These are phyloP conservation scores for Nematolebias whitei DNA, from an alignment of 2,113 vertebrate genomes.

Conservation along the genomic window DNA sequence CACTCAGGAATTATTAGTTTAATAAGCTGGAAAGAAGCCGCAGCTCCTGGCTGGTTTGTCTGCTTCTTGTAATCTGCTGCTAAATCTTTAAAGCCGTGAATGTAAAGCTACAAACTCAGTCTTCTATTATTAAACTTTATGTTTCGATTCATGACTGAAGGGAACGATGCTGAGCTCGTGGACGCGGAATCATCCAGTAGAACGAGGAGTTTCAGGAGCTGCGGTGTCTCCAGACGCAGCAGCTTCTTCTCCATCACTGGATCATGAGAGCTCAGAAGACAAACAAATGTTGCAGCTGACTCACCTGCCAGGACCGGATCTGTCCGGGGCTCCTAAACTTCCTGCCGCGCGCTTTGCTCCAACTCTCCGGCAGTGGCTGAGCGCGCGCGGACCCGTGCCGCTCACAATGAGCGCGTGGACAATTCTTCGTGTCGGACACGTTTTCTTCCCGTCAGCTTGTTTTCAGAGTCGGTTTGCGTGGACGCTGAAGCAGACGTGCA, in stretches of 20 bases:
- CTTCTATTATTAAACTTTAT: conserved; percentile 28
- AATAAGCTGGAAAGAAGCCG: neutral
- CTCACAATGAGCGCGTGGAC: conserved; percentile 14
- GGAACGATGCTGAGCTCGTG: conserved; percentile 8
- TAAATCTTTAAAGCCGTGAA: neutral
- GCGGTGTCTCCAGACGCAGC: no score
- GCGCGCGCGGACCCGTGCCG: conserved; percentile 11
- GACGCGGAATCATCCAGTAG: neutral
- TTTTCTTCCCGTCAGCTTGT: no score
- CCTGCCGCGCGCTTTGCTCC: conserved; percentile 66
- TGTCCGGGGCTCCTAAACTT: conserved; percentile 62
- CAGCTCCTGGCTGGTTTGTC: no score
- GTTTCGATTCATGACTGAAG: neutral
- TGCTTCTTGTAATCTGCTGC: neutral
- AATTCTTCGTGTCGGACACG: conserved; percentile 18
- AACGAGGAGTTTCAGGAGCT: no score
- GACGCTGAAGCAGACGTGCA: neutral
- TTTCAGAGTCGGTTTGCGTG: neutral
- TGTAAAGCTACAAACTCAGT: neutral
- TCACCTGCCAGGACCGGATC: conserved; percentile 52
- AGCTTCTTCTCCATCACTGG: no score
- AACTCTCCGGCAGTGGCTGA: conserved; percentile 51
- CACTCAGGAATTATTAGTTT: neutral
- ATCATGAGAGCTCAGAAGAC: no score
- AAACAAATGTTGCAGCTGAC: no score